Evolutionary conservation across 2,797 vertebrate genomes (phyloP), one percentile per base, ranked within the genome.

Genomic region (Eospalax fontanierii): DNA sequence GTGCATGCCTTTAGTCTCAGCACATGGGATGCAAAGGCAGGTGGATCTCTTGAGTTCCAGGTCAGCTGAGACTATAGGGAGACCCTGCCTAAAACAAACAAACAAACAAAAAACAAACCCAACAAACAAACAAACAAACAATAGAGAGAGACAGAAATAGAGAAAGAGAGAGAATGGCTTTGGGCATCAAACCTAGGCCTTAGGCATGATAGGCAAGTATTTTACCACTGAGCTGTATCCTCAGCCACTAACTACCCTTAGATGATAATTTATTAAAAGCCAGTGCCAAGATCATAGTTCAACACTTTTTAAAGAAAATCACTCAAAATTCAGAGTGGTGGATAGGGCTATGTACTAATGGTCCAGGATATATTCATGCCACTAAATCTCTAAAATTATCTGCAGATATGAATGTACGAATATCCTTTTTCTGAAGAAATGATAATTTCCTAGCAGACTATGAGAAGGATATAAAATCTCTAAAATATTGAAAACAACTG

Each of bases 221-320:
- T 71, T 8, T 30, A 71, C n/a, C 66, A 73, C n/a, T 38, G 26
- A 71, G 46, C n/a, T 86, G 28, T 19, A 21, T 54, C 16, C n/a
- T 57, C 26, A 87, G 28, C 19, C 79, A 38, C n/a, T 38, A 74
- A 79, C n/a, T 78, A 88, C 75, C 66, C 66, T 70, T 50, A 95
- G 87, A 76, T 76, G 61, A 89, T 66, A 38, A 87, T 66, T 74
- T 92, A 93, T 68, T 93, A 40, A 88, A 89, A 54, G 33, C 73
- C 81, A 87, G 40, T 74, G 22, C 43, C 70, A 26, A 63, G 21
- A 24, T 22, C 61, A 63, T 11, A 11, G 6, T 50, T 50, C 6
- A 50, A 50, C 46, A 50, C 46, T 50, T 50, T 50, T 50, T 50
- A 21, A 63, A 63, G 4, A 26, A 63, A 26, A 54, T 9, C 50